Evolutionary conservation across 2,888 invertebrate species (phyloP).

Genomic region (Chorisops tibialis): DNA sequence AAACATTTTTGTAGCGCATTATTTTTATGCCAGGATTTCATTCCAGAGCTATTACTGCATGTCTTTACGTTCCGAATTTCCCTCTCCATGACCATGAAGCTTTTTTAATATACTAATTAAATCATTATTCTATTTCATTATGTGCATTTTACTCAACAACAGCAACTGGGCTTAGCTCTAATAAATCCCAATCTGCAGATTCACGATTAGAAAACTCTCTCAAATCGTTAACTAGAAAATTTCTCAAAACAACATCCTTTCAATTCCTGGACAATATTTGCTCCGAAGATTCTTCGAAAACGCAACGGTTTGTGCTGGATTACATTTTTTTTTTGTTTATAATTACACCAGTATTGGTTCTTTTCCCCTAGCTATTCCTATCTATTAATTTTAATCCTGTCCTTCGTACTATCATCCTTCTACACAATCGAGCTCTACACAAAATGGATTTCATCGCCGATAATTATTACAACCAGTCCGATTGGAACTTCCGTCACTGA

Average conservation of each 20-base stretch:
- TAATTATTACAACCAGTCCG: constrained; percentile 75
- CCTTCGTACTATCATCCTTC: background rate
- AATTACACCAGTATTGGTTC: background rate
- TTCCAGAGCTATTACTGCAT: no score
- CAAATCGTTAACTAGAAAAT: background rate
- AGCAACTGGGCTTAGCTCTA: no score
- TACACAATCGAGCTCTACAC: constrained; percentile 54
- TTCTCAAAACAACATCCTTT: constrained; percentile 2
- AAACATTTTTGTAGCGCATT: no score
- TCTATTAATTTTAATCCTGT: background rate
- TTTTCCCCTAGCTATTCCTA: background rate
- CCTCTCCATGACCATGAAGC: no score
- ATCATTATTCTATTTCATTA: no score
- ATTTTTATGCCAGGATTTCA: no score
- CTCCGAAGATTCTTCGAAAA: background rate
- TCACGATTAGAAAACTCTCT: no score
- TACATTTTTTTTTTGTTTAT: background rate
- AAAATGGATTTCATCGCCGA: constrained; percentile 71
- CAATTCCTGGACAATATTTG: background rate
- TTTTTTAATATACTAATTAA: no score
- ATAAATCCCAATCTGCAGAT: no score
- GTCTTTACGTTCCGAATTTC: no score
- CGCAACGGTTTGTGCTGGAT: background rate
- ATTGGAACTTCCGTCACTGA: constrained; percentile 63
- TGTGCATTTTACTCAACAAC: no score